These are phyloP conservation scores for Sminthurinus signatus DNA, from an alignment of 1,140 invertebrate genomes.

Conservation along the genomic window DNA sequence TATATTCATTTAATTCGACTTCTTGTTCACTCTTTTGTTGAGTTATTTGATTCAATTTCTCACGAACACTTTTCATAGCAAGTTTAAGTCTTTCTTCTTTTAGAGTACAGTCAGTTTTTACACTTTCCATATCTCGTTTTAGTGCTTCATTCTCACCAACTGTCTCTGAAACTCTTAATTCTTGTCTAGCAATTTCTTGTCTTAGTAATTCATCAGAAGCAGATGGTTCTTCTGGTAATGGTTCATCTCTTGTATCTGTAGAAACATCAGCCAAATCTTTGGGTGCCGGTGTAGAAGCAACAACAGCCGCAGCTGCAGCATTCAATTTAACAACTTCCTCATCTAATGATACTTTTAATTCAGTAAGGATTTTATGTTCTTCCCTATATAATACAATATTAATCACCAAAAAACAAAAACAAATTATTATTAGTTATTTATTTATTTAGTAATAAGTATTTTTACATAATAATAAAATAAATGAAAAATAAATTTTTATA, in stretches of 20 bases:
- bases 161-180: conserved; percentile 53
- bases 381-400: too few relatives aligned
- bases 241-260: conserved; percentile 45
- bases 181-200: conserved; percentile 23
- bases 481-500: too few relatives aligned
- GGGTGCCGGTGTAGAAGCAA: background rate
- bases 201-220: conserved; percentile 45
- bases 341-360: conserved; percentile 25
- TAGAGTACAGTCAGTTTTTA: conserved; percentile 57
- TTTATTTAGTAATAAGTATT: too few relatives aligned
- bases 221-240: conserved; percentile 48
- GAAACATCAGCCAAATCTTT: background rate
- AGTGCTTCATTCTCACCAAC: conserved; percentile 54
- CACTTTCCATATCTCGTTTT: conserved; percentile 61
- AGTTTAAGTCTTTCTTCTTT: conserved; percentile 67
- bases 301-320: conserved; percentile 34
- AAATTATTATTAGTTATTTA: too few relatives aligned
- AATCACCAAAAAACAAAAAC: too few relatives aligned
- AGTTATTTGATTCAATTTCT: conserved; percentile 60
- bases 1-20: conserved; percentile 56
- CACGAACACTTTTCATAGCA: conserved; percentile 63
- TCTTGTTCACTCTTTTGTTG: conserved; percentile 58
- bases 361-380: conserved; percentile 47
- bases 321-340: conserved; percentile 19
- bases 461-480: too few relatives aligned